Evolutionary conservation across 2,888 invertebrate species (phyloP).

Genomic region (Spatulosminthurus flaviceps): DNA sequence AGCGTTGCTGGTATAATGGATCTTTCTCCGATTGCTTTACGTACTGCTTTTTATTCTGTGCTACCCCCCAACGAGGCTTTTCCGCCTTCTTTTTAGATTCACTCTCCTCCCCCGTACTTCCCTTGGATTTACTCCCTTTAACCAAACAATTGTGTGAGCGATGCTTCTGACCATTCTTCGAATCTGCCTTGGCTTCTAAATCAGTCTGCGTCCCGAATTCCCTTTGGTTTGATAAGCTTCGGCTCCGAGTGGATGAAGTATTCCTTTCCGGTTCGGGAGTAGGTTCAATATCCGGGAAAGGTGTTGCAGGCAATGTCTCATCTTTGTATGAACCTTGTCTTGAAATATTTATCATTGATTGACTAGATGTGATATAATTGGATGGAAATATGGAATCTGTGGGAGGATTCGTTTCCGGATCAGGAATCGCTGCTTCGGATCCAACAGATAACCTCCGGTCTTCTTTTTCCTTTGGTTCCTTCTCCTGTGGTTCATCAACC

Average conservation of each 20-base stretch:
- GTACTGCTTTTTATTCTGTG: constrained; percentile 79
- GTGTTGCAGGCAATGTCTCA: background rate
- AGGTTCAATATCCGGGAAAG: background rate
- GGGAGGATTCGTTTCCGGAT: background rate
- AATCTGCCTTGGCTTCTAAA: constrained; percentile 44
- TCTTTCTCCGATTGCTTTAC: constrained; percentile 91
- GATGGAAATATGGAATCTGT: background rate
- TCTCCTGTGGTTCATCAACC: background rate
- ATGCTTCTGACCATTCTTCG: constrained; percentile 48
- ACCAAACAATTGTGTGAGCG: constrained; percentile 55
- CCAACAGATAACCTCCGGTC: background rate
- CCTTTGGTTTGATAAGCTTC: constrained; percentile 50
- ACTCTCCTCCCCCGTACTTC: constrained; percentile 34
- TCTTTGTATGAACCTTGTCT: constrained; percentile 6
- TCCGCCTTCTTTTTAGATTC: constrained; percentile 60
- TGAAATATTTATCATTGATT: constrained; percentile 38
- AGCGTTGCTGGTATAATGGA: constrained; percentile 73
- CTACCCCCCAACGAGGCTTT: constrained; percentile 68
- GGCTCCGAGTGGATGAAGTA: constrained; percentile 20
- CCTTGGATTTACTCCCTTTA: constrained; percentile 26
- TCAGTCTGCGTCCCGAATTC: constrained; percentile 62
- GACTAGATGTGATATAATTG: constrained; percentile 31
- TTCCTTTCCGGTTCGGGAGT: background rate
- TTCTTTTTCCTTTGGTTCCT: background rate
- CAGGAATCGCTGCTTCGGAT: background rate